Base-by-base conservation (phyloP, 2,888 invertebrate genomes). In the Leistus spinibarbis region DNA sequence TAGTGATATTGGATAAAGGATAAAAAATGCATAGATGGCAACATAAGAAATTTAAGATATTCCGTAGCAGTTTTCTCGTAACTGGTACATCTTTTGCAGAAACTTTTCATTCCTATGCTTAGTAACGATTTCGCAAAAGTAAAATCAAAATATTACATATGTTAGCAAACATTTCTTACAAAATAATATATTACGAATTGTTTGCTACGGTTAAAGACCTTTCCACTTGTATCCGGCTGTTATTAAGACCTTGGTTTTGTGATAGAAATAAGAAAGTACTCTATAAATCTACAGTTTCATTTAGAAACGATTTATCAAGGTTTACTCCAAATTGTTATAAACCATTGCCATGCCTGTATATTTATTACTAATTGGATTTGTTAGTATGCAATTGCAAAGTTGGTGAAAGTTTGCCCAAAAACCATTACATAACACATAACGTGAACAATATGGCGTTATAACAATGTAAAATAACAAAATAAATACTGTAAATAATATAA, bases 381-480 rank as follows among this genome's bases (percentile, higher is more conserved):
- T 10, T 40, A 7, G 3, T 40, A 40, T 0, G 7, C 13, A 40
- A 40, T 40, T 7, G 5, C 4, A 40, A 40, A 10, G 9, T 27
- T 27, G 1, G 40, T 40, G 40, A 1, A 40, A 40, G 27, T 27
- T 27, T 27, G 9, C 10, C 40, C 40, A 40, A 40, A 40, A 40
- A 5, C 7, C 67, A 67, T 67, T 67, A 67, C 53, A 67, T 67
- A 67, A 67, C 54, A 67, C 53, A 67, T 67, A 67, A 67, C 54
- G 17, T 22, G 22, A 67, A 16, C 53, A 67, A 67, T 22, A 67
- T 67, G 20, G 23, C 20, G 54, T 19, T 54, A 9, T 27, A 7
- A n/a, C n/a, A 27, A 27, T 27, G 17, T 23, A 27, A 40, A 17
- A 1, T 23, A 16, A 27, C 17, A 40, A 27, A 67, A 67, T 40